Base-by-base conservation (phyloP, 2,113 vertebrate genomes). In the Sprattus sprattus region DNA sequence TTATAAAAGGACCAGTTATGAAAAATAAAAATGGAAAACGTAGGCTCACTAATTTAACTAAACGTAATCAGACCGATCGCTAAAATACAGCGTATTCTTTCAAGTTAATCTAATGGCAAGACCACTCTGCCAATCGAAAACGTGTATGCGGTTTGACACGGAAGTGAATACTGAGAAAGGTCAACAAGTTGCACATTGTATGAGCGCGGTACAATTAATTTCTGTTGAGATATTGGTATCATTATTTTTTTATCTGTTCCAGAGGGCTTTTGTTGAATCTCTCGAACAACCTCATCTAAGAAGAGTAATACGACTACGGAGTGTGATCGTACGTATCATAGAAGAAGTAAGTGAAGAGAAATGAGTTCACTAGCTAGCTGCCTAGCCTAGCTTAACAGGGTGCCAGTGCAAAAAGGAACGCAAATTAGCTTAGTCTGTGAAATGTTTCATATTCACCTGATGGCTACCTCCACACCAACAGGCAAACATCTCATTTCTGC, bases 181-280 rank as follows among this genome's bases (percentile, higher is more conserved):
- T 78, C 71, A 39, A 5, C 13, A 39, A 78, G 71, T 78, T 78
- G 10, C 71, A 78, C 71, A 78, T 78, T 78, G 71, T 28, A 75
- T 78, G 71, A 28, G 71, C 71, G 71, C 71, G 71, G 71, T 13
- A 39, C 71, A 4, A 85, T 44, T 9, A 1, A 57, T 80, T 64
- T 2, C 0, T 71, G 9, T 82, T 39, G 8, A 64, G 6, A 28
- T 60, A 2, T 57, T 15, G 18, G 18, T 45, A 64, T 78, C 13
- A 39, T 78, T 78, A 78, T 78, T 78, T 78, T 78, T 25, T 4
- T 8, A 0, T 78, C 44, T 78, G 9, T 78, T 78, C 13, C 13
- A 5, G 0, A 11, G 10, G 11, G 15, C 11, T 78, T 78, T 28
- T 15, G 13, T 32, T 78, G 71, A 16, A 11, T 16, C 32, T 78